phyloP scores from a whole-genome alignment of 1,140 invertebrate species.

The Bombus fervidus region DNA sequence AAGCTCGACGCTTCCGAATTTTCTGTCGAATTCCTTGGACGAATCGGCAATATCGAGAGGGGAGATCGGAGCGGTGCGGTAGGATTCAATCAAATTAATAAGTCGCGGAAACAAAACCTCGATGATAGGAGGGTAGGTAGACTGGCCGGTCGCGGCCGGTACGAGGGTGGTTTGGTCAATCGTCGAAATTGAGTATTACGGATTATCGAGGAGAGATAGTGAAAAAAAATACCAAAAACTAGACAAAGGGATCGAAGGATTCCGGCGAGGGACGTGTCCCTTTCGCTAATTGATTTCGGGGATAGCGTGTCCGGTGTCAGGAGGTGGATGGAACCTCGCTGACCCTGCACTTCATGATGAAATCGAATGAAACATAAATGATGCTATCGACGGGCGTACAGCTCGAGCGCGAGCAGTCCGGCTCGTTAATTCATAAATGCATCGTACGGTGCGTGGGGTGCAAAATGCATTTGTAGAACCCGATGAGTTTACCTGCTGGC shows the following conservation, averaged over 20 bases:
- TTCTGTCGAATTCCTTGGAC: slow-evolving; percentile 4
- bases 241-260: slow-evolving; percentile 68
- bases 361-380: slow-evolving; percentile 79
- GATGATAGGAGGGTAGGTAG: slow-evolving; percentile 62
- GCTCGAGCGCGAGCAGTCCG: slow-evolving; percentile 35
- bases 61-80: slow-evolving; percentile 39
- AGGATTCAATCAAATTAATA: slow-evolving; percentile 81
- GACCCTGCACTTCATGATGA: slow-evolving; percentile 71
- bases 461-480: slow-evolving; percentile 67
- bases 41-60: slow-evolving; percentile 19
- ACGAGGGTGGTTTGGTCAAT: slow-evolving; percentile 80
- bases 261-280: slow-evolving; percentile 64
- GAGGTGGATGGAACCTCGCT: slow-evolving; percentile 53
- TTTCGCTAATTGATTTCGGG: slow-evolving; percentile 69
- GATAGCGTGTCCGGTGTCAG: slow-evolving; percentile 52
- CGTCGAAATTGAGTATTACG: slow-evolving; percentile 82
- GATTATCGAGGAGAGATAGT: slow-evolving; percentile 74
- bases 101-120: slow-evolving; percentile 79
- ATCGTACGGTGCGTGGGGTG: slow-evolving; percentile 57
- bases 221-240: slow-evolving; percentile 46
- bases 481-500: slow-evolving; percentile 48
- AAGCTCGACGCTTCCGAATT: neutral
- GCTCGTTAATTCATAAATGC: slow-evolving; percentile 76
- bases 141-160: slow-evolving; percentile 71
- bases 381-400: slow-evolving; percentile 66